phyloP scores from a whole-genome alignment of 1,140 invertebrate species.

The Drosophila athabasca region DNA sequence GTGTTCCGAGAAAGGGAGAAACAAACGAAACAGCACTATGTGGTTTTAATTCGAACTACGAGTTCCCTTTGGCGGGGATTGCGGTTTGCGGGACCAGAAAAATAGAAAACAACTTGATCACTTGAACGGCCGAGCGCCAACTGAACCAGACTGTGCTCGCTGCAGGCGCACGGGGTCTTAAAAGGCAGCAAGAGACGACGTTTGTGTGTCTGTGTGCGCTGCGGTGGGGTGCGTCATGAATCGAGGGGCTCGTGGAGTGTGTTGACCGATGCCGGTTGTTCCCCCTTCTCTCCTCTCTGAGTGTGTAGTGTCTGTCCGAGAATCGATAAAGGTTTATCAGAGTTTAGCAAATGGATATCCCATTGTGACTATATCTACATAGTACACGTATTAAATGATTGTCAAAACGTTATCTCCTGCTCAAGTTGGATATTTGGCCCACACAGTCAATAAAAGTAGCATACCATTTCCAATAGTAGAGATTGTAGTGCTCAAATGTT shows the following conservation, averaged over 20 bases:
- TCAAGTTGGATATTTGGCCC: neutral
- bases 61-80: constrained; percentile 11
- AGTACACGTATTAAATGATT: too few relatives aligned
- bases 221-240: constrained; percentile 37
- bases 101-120: constrained; percentile 66
- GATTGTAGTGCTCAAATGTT: constrained; percentile 9
- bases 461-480: neutral
- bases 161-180: constrained; percentile 67
- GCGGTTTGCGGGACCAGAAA: neutral
- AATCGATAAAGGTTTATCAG: constrained; percentile 38
- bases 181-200: constrained; percentile 21
- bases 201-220: neutral
- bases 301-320: too few relatives aligned
- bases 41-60: neutral
- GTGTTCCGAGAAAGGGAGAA: constrained; percentile 10
- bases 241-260: constrained; percentile 49
- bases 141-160: constrained; percentile 58
- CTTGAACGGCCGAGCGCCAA: constrained; percentile 62
- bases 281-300: constrained; percentile 1
- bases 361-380: too few relatives aligned
- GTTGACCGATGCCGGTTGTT: constrained; percentile 23
- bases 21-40: neutral
- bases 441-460: neutral
- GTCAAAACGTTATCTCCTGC: neutral
- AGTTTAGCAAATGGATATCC: too few relatives aligned